A percentile compares a stretch with the other conserved stretches of the same genome.
phyloP scores from a whole-genome alignment of 2,888 invertebrate species.

The Eupeodes luniger region DNA sequence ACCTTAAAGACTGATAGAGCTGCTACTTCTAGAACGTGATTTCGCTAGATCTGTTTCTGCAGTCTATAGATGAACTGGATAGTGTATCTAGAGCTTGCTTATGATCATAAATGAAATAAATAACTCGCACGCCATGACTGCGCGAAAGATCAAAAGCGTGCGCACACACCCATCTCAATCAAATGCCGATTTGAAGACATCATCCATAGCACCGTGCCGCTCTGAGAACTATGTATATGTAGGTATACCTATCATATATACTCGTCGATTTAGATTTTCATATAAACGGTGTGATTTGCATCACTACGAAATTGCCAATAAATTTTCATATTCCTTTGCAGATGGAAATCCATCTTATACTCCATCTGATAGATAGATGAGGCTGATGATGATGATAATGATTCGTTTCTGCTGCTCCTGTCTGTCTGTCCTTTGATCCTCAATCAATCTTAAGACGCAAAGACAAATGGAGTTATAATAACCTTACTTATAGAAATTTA shows the following conservation, averaged over 20 bases:
- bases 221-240: not conserved
- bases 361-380: constrained; percentile 15
- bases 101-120: constrained; percentile 72
- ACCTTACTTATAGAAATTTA: too few species aligned
- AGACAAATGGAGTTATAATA: not conserved
- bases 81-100: constrained; percentile 32
- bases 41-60: constrained; percentile 24
- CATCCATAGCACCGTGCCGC: constrained; percentile 14
- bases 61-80: constrained; percentile 41
- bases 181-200: constrained; percentile 64
- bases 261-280: not conserved
- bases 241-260: not conserved
- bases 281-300: constrained; percentile 46
- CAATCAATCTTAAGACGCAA: constrained; percentile 27
- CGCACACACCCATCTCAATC: constrained; percentile 71
- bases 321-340: constrained; percentile 52
- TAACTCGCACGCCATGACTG: constrained; percentile 59
- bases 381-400: constrained; percentile 4
- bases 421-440: constrained; percentile 67
- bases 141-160: constrained; percentile 71
- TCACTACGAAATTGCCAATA: constrained; percentile 62
- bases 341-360: constrained; percentile 55
- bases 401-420: constrained; percentile 13
- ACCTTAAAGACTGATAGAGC: not conserved
- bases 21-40: not conserved